Conservation (phyloP, 1,140 invertebrate species). For the Drosophila arawakana region DNA sequence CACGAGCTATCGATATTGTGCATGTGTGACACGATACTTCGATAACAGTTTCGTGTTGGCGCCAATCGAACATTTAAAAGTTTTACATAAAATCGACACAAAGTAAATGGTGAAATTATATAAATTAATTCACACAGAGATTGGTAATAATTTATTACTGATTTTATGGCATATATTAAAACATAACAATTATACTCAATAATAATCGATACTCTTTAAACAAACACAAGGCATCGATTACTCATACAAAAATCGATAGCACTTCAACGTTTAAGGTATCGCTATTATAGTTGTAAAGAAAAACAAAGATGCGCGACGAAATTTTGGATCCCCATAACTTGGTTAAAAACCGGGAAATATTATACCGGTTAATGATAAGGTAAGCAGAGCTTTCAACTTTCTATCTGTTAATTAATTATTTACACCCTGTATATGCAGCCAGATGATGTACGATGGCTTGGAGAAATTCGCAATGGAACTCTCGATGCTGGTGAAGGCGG, state of each 20-base stretch:
- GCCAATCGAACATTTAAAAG: background rate
- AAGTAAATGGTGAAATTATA: too few relatives aligned
- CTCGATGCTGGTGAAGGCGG: conserved; percentile 92
- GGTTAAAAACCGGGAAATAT: conserved; percentile 91
- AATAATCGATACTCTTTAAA: conserved; percentile 2
- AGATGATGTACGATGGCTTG: conserved; percentile 96
- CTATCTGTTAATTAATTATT: conserved; percentile 56
- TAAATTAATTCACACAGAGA: too few relatives aligned
- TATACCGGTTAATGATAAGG: conserved; percentile 96
- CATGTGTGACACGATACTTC: conserved; percentile 3
- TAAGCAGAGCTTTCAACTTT: conserved; percentile 75
- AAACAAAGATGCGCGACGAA: conserved; percentile 86
- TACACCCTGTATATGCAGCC: conserved; percentile 86
- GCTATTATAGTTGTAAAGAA: background rate
- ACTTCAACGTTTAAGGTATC: conserved; percentile 26
- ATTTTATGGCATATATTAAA: background rate
- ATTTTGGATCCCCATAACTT: conserved; percentile 90
- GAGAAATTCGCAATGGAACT: conserved; percentile 94
- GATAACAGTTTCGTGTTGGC: background rate
- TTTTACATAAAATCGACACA: background rate
- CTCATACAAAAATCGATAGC: background rate
- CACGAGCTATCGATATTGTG: conserved; percentile 1
- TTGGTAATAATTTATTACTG: background rate
- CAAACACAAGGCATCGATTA: background rate
- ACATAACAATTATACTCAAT: background rate